Conservation (phyloP, 2,113 vertebrate species). For the Jacana jacana region DNA sequence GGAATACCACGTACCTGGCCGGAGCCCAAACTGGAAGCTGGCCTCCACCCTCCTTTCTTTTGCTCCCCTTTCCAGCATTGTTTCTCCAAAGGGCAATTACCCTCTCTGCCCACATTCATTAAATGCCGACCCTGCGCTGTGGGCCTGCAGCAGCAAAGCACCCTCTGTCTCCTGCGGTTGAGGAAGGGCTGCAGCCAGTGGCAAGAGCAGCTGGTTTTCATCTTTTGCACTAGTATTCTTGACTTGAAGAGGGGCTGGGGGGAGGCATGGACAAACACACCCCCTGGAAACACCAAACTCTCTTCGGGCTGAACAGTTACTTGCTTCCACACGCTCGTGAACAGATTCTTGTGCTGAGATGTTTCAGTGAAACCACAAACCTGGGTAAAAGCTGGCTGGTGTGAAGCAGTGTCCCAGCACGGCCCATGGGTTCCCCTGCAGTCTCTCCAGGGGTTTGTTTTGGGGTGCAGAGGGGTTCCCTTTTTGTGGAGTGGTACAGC, state of each 20-base stretch:
- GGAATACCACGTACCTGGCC: not conserved
- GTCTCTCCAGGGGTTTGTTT: not conserved
- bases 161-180: not conserved
- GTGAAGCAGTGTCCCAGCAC: not conserved
- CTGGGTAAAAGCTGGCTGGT: not conserved
- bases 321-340: not conserved
- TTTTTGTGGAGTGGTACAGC: too few species aligned
- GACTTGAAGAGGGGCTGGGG: not conserved
- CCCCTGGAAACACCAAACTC: not conserved
- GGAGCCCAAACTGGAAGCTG: not conserved
- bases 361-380: not conserved
- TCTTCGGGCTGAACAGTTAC: not conserved
- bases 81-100: constrained; percentile 21
- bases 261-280: fast-evolving
- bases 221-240: not conserved
- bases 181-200: not conserved
- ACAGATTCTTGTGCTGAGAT: not conserved
- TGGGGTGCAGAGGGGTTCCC: not conserved
- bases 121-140: not conserved
- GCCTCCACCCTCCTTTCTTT: constrained; percentile 18
- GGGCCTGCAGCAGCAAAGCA: not conserved
- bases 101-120: not conserved
- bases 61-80: constrained; percentile 31
- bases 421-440: fast-evolving
- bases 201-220: not conserved